Base-by-base conservation (phyloP, 2,888 invertebrate species). In the Rhingia campestris region DNA sequence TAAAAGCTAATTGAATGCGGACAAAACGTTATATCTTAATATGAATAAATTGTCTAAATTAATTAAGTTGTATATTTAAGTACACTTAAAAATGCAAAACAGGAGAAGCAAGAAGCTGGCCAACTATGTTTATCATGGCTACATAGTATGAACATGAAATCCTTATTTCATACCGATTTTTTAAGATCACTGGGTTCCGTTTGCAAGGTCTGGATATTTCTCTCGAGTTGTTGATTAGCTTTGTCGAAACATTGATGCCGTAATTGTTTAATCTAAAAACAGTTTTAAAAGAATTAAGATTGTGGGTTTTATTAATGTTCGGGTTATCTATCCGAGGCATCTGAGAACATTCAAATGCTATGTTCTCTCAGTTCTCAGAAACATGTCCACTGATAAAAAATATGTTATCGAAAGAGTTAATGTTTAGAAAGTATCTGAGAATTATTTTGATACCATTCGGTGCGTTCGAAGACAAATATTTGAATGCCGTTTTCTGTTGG, bases 91-190 rank as follows among this genome's bases (percentile, higher is more conserved):
- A 69, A 69, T 56, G 67, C 45, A 56, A 30, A 37, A 56, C 43
- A n/a, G 12, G 6, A 54, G 9, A 47, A 37, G 56, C 37, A 67
- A 59, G 56, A 39, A 41, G 39, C 33, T 56, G 10, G 47, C 9
- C 7, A 45, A 61, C 33, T 43, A 4, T 6, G 2, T 56, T 45
- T 63, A 63, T 45, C 10, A 47, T 49, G 58, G 30, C 64, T 64
- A 64, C n/a, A 6, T 45, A 12, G 9, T 39, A 53, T 14, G 30
- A 3, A 32, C 22, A 30, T 5, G 7, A 9, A 32, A 10, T 0
- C 0, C 5, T n/a, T 3, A 41, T 32, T 51, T 82, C 82, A 82
- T 82, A 82, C 82, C 82, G 79, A 63, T 39, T 67, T 51, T 7
- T 79, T 82, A 6, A 69, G 30, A n/a, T 82, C 73, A 63, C 45